phyloP scores from a whole-genome alignment of 2,113 vertebrate genomes.

The Cnemophilus loriae region DNA sequence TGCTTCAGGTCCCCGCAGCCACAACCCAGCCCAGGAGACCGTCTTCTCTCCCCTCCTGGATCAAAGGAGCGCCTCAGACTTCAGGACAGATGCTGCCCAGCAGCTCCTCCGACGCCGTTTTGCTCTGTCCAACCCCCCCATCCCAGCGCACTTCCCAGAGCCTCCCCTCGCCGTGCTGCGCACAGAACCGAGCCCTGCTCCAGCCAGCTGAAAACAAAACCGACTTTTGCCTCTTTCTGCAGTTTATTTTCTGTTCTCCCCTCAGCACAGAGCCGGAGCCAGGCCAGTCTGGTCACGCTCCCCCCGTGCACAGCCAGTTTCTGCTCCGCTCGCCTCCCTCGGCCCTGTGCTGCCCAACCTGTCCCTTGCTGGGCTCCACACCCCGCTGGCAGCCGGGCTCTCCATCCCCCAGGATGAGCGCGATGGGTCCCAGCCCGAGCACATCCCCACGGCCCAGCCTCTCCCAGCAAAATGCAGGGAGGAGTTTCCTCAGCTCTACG shows the following conservation, averaged over 20 bases:
- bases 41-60: accelerated
- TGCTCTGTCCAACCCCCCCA: accelerated
- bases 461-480: not conserved
- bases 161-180: accelerated
- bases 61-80: not conserved
- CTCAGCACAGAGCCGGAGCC: not conserved
- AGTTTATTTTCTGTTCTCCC: conserved; percentile 13
- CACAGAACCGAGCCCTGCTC: not conserved
- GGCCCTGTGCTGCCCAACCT: not conserved
- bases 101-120: too few species aligned
- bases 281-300: not conserved
- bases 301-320: not conserved
- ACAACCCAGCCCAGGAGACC: not conserved
- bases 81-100: not conserved
- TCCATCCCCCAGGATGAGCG: accelerated
- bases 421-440: not conserved
- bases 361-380: not conserved
- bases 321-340: not conserved
- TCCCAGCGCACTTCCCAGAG: not conserved
- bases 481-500: not conserved
- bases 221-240: not conserved
- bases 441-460: not conserved
- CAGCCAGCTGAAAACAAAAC: not conserved
- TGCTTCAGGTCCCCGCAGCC: not conserved
- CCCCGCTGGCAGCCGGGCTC: not conserved